A percentile compares a stretch with the other conserved stretches of the same genome.
phyloP scores from a whole-genome alignment of 2,888 invertebrate species.

The Parelbella ahira region DNA sequence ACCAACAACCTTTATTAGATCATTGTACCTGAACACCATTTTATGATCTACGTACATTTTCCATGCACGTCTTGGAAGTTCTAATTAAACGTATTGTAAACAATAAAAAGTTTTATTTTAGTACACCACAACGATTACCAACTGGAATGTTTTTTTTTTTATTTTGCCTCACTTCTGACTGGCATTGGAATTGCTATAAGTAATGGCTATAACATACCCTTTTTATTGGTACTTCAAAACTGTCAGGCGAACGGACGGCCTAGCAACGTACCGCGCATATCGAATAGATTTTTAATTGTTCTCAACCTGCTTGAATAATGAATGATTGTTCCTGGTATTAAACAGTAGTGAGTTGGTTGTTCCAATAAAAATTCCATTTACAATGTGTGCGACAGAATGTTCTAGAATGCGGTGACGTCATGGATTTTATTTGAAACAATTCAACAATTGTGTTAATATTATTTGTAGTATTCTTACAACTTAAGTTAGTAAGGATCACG shows the following conservation, averaged over 20 bases:
- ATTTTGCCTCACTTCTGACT: constrained; percentile 47
- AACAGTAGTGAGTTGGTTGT: constrained; percentile 4
- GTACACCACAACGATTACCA: constrained; percentile 44
- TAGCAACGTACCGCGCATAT: constrained; percentile 50
- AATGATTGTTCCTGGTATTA: constrained; percentile 51
- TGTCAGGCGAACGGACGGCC: constrained; percentile 53
- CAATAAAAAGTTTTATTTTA: constrained; percentile 59
- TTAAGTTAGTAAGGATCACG: too few relatives aligned
- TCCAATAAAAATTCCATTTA: constrained; percentile 7
- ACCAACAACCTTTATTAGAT: constrained; percentile 31
- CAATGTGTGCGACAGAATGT: constrained; percentile 4
- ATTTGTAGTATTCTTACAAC: too few relatives aligned
- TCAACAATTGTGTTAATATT: too few relatives aligned
- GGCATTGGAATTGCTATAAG: constrained; percentile 54
- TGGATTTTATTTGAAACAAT: too few relatives aligned
- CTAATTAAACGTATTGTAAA: constrained; percentile 58
- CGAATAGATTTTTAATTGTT: constrained; percentile 71
- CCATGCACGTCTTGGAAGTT: constrained; percentile 41
- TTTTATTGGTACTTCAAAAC: constrained; percentile 63
- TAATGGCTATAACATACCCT: constrained; percentile 49
- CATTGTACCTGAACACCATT: constrained; percentile 31
- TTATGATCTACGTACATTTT: constrained; percentile 35
- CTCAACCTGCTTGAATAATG: constrained; percentile 50
- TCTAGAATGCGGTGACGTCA: too few relatives aligned
- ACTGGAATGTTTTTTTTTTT: constrained; percentile 42